Evolutionary conservation across 2,888 invertebrate genomes (phyloP).

Genomic region (Patella pellucida): DNA sequence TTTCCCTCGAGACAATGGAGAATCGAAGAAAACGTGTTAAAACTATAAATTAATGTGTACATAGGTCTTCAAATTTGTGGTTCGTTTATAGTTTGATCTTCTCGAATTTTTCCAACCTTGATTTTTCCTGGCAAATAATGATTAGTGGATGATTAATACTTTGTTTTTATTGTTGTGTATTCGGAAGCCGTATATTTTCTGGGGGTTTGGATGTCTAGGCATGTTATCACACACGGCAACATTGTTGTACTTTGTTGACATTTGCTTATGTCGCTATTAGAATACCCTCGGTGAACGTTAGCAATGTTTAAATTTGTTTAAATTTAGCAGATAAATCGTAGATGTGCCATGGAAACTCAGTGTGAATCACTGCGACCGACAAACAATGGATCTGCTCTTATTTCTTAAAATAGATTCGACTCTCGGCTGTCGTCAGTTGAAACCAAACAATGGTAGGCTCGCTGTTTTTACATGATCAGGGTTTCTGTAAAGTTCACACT

Average conservation of each 20-base stretch:
- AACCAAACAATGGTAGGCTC: slow-evolving; percentile 1
- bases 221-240: not conserved
- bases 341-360: not conserved
- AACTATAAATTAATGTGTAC: too few species aligned
- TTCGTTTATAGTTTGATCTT: too few species aligned
- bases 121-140: too few species aligned
- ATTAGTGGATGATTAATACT: too few species aligned
- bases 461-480: not conserved
- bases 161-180: too few species aligned
- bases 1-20: too few species aligned
- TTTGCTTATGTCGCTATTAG: not conserved
- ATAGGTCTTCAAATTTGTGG: too few species aligned
- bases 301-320: not conserved
- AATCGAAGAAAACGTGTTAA: too few species aligned
- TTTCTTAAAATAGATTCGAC: slow-evolving; percentile 5
- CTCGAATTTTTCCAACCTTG: too few species aligned
- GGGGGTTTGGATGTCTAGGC: not conserved
- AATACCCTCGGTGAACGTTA: not conserved
- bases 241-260: not conserved
- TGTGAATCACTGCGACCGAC: not conserved
- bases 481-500: slow-evolving; percentile 5
- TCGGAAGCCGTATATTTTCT: too few species aligned
- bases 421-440: not conserved
- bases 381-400: not conserved
- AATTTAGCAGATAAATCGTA: not conserved